Evolutionary conservation across 2,113 vertebrate species (phyloP).

Genomic region (Limanda limanda): DNA sequence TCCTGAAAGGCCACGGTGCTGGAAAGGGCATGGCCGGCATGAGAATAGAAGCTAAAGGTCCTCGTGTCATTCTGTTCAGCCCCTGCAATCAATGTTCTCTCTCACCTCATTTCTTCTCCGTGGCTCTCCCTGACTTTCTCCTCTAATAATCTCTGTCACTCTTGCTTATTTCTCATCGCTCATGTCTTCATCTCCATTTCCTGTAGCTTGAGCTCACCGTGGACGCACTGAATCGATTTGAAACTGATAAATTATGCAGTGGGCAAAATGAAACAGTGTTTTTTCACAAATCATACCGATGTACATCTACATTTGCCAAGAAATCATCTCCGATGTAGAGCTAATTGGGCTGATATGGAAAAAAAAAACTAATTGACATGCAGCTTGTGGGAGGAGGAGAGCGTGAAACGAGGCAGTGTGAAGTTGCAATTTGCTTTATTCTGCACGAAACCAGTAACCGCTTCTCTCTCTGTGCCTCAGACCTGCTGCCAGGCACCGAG

Average conservation of each 20-base stretch:
- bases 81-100: conserved; percentile 60
- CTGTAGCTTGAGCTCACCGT: conserved; percentile 12
- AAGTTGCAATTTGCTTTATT: not conserved
- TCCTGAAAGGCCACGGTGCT: conserved; percentile 59
- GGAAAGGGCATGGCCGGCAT: conserved; percentile 67
- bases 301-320: conserved; percentile 24
- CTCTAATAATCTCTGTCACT: conserved; percentile 23
- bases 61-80: conserved; percentile 46
- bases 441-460: not conserved
- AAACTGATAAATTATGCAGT: conserved; percentile 37
- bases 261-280: not conserved
- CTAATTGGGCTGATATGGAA: conserved; percentile 39
- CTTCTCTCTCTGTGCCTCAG: conserved; percentile 70
- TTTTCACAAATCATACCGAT: conserved; percentile 24
- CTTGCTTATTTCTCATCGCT: conserved; percentile 28
- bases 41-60: conserved; percentile 68
- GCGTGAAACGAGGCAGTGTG: not conserved
- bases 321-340: conserved; percentile 11
- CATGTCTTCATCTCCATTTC: conserved; percentile 29
- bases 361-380: conserved; percentile 27
- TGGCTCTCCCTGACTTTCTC: conserved; percentile 11
- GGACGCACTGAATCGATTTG: conserved; percentile 23
- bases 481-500: conserved; percentile 94
- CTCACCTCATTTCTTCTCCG: conserved; percentile 24
- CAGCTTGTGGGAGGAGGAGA: conserved; percentile 2